These are phyloP conservation scores for Dysdera silvatica DNA, from an alignment of 1,140 invertebrate species.

Conservation along the genomic window DNA sequence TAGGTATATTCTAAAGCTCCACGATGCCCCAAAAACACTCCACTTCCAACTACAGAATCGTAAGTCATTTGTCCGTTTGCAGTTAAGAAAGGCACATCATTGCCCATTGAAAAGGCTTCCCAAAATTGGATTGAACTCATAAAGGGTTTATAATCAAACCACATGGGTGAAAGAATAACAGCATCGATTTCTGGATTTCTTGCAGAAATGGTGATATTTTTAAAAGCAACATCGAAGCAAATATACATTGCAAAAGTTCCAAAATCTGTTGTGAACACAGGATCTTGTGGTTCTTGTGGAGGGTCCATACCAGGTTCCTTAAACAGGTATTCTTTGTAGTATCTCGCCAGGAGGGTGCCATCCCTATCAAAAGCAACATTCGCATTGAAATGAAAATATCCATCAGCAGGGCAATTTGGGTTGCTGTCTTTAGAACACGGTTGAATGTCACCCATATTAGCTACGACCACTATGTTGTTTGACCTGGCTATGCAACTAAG, in stretches of 20 bases:
- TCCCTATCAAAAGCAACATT: slow-evolving; percentile 62
- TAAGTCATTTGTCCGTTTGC: slow-evolving; percentile 49
- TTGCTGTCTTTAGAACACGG: background rate
- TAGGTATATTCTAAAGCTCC: background rate
- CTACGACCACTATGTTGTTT: slow-evolving; percentile 54
- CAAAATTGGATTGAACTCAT: slow-evolving; percentile 50
- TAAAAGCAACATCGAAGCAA: slow-evolving; percentile 66
- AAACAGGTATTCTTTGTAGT: slow-evolving; percentile 67
- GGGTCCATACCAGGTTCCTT: slow-evolving; percentile 49
- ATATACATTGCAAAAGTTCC: slow-evolving; percentile 62
- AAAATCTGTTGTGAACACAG: slow-evolving; percentile 52
- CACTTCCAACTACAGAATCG: slow-evolving; percentile 13
- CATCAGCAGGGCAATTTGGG: slow-evolving; percentile 44
- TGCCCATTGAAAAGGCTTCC: slow-evolving; percentile 48
- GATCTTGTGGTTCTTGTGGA: slow-evolving; percentile 47
- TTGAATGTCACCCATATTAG: slow-evolving; percentile 51
- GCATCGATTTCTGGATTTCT: background rate
- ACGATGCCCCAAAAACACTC: slow-evolving; percentile 16
- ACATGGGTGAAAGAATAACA: slow-evolving; percentile 55
- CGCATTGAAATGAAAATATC: slow-evolving; percentile 58
- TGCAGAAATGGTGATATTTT: slow-evolving; percentile 47
- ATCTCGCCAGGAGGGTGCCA: slow-evolving; percentile 54
- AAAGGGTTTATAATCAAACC: slow-evolving; percentile 64
- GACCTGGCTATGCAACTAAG: slow-evolving; percentile 53
- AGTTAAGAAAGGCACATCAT: slow-evolving; percentile 52